These are phyloP conservation scores for Myzus persicae DNA, from an alignment of 1,140 invertebrate species.

Conservation along the genomic window DNA sequence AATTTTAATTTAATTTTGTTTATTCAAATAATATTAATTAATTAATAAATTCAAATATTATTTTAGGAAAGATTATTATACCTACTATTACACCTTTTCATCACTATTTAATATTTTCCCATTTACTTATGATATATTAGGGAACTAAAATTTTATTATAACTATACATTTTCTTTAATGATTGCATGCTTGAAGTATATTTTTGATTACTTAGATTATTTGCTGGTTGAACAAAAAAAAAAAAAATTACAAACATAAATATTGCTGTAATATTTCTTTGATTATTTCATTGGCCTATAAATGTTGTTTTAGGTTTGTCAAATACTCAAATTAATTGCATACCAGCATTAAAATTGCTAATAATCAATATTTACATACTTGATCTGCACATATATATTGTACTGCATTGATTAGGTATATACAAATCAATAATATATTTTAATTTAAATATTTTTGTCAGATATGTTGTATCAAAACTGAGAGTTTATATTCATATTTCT, in stretches of 20 bases:
- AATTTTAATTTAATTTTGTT: neutral
- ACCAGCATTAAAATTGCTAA: neutral
- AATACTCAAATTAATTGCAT: neutral
- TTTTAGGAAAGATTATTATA: too few species aligned
- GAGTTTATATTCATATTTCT: conserved; percentile 13
- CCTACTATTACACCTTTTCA: neutral
- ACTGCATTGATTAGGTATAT: neutral
- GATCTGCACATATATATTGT: neutral
- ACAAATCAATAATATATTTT: conserved; percentile 4
- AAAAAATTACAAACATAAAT: neutral
- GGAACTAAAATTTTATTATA: neutral
- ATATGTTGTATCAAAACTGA: conserved; percentile 43
- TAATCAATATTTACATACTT: neutral
- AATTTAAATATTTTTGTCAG: conserved; percentile 46
- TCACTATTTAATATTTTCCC: neutral
- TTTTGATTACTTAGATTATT: neutral
- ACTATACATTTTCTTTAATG: neutral
- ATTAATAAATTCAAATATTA: neutral
- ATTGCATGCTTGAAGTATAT: neutral
- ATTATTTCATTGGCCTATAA: neutral
- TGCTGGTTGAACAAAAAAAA: neutral
- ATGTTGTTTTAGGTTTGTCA: neutral
- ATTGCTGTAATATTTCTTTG: neutral
- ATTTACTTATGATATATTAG: neutral
- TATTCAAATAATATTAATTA: neutral